Conservation (phyloP, 2,888 invertebrate genomes). For the Ferdinandea cuprea region DNA sequence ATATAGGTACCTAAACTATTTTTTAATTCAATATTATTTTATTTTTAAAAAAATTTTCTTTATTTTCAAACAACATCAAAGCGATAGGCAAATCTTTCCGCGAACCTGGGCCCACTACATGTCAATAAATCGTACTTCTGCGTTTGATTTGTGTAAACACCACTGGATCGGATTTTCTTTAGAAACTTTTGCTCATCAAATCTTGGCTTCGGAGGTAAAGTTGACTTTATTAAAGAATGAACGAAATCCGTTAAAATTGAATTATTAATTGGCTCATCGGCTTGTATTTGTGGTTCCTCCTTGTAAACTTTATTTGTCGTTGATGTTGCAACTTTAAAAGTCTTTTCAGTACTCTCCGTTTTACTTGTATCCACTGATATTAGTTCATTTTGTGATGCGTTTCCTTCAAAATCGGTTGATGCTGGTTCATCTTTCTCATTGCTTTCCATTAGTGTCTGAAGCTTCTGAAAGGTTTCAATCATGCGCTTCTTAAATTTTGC, state of each 20-base stretch:
- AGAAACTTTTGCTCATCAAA: constrained; percentile 90
- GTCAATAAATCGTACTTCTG: constrained; percentile 88
- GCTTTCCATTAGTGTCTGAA: constrained; percentile 79
- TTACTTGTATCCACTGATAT: background rate
- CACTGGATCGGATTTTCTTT: constrained; percentile 87
- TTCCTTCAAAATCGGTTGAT: background rate
- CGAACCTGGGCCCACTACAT: constrained; percentile 88
- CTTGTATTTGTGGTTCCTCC: background rate
- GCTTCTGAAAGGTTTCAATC: constrained; percentile 79
- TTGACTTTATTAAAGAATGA: constrained; percentile 84
- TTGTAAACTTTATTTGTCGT: constrained; percentile 19
- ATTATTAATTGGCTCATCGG: constrained; percentile 52
- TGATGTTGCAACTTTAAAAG: background rate
- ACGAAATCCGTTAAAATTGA: constrained; percentile 85
- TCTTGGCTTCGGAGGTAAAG: constrained; percentile 83
- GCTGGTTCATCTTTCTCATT: constrained; percentile 19
- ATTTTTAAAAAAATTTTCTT: too few relatives aligned
- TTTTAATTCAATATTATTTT: too few relatives aligned
- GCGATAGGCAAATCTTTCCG: constrained; percentile 80
- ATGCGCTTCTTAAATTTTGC: constrained; percentile 79
- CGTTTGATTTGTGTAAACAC: constrained; percentile 86
- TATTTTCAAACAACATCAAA: constrained; percentile 74
- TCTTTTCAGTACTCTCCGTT: constrained; percentile 5
- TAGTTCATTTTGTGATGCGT: constrained; percentile 17
- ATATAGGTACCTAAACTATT: too few relatives aligned